These are phyloP conservation scores for Apocheima hispidaria DNA, from an alignment of 2,888 invertebrate genomes.

Conservation along the genomic window DNA sequence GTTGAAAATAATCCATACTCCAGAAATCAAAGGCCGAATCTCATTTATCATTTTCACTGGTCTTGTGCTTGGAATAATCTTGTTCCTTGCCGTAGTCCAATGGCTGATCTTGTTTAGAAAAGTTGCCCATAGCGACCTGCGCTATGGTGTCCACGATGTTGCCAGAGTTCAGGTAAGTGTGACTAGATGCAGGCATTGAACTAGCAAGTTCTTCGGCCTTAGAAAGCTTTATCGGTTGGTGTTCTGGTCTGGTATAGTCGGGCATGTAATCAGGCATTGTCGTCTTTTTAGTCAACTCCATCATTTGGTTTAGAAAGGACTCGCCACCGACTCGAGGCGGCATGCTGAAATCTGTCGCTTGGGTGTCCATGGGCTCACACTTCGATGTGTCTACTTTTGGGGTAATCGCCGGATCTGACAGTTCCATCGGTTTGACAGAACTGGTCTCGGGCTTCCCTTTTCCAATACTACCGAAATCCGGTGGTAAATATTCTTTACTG, in stretches of 20 bases:
- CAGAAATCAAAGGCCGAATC: constrained; percentile 48
- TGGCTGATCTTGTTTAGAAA: constrained; percentile 74
- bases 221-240: constrained; percentile 86
- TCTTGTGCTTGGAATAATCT: constrained; percentile 71
- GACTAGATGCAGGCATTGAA: constrained; percentile 79
- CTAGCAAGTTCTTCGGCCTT: constrained; percentile 84
- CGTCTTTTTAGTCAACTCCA: constrained; percentile 83
- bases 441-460: constrained; percentile 80
- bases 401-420: constrained; percentile 72
- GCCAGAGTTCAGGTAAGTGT: constrained; percentile 72
- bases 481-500: constrained; percentile 80
- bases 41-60: constrained; percentile 65
- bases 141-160: constrained; percentile 77
- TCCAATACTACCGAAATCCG: constrained; percentile 84
- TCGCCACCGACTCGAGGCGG: constrained; percentile 78
- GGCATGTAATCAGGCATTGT: constrained; percentile 81
- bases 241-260: constrained; percentile 65
- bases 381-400: constrained; percentile 83
- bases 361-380: constrained; percentile 65
- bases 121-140: constrained; percentile 78
- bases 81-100: constrained; percentile 76
- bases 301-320: constrained; percentile 83
- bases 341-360: constrained; percentile 80
- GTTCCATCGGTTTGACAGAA: constrained; percentile 72
- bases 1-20: constrained; percentile 46